Conservation (phyloP, 2,888 invertebrate species). For the Pseudococcus viburni region DNA sequence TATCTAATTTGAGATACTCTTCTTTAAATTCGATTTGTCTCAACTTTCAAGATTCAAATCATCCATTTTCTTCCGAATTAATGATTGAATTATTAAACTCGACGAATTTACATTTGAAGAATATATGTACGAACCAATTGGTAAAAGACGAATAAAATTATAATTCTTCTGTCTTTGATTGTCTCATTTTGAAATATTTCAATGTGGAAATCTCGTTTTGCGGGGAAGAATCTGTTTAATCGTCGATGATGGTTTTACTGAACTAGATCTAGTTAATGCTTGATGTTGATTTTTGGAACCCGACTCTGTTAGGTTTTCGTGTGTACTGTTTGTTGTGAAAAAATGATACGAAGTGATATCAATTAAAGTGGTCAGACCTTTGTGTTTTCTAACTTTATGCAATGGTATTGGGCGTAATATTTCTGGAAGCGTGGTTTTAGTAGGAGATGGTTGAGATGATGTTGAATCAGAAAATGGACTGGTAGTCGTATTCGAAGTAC, state of each 20-base stretch:
- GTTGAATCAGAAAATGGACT: neutral
- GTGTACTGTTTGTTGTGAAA: neutral
- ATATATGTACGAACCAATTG: too few relatives aligned
- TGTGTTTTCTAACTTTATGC: neutral
- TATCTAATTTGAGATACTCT: too few relatives aligned
- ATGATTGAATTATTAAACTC: too few relatives aligned
- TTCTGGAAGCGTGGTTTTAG: neutral
- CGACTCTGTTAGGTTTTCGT: neutral
- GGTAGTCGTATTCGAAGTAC: neutral
- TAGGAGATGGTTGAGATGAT: neutral
- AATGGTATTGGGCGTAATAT: neutral
- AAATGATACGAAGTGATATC: neutral
- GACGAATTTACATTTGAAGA: too few relatives aligned
- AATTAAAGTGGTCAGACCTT: neutral
- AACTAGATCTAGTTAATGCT: neutral
- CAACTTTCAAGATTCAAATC: too few relatives aligned
- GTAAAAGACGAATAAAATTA: neutral
- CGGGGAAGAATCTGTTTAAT: neutral
- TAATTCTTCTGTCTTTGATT: neutral
- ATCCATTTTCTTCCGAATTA: too few relatives aligned
- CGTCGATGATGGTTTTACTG: neutral
- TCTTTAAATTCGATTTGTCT: too few relatives aligned
- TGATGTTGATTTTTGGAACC: neutral
- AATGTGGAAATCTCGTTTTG: conserved; percentile 6
- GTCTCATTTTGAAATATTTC: neutral